phyloP scores from a whole-genome alignment of 2,888 invertebrate species.

The Euspilapteryx auroguttella region DNA sequence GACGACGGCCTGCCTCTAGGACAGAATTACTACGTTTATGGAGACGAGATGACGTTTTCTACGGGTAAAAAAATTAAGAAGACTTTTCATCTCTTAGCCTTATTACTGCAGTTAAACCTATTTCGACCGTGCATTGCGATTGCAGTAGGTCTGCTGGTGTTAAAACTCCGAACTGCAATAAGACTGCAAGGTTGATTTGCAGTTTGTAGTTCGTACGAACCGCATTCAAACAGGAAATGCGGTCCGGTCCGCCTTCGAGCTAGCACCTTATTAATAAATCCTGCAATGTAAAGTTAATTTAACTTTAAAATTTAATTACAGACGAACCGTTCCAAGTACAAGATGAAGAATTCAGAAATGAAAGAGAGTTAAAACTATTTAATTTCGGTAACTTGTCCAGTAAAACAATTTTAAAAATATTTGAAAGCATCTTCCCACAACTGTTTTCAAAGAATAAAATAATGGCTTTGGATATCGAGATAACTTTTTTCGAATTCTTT shows the following conservation, averaged over 20 bases:
- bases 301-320: slow-evolving; percentile 10
- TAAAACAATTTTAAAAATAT: slow-evolving; percentile 26
- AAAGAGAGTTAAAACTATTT: slow-evolving; percentile 20
- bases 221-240: no score
- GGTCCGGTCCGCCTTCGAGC: no score
- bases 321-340: slow-evolving; percentile 13
- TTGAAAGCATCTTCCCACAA: slow-evolving; percentile 45
- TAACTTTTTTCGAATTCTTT: slow-evolving; percentile 65
- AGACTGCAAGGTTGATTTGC: no score
- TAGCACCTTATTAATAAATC: no score
- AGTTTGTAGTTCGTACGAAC: no score
- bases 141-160: no score
- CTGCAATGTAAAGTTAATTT: no score
- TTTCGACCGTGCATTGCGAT: no score
- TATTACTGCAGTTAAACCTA: no score
- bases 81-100: background rate
- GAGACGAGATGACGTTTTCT: slow-evolving; percentile 29
- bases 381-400: slow-evolving; percentile 34
- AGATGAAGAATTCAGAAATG: slow-evolving; percentile 6
- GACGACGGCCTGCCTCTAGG: slow-evolving; percentile 19
- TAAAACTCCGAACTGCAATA: no score
- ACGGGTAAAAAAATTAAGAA: slow-evolving; percentile 15
- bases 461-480: slow-evolving; percentile 45
- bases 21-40: slow-evolving; percentile 29
- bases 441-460: slow-evolving; percentile 27